Evolutionary conservation across 2,113 vertebrate genomes (phyloP).

Genomic region (Amphiprion ocellaris): DNA sequence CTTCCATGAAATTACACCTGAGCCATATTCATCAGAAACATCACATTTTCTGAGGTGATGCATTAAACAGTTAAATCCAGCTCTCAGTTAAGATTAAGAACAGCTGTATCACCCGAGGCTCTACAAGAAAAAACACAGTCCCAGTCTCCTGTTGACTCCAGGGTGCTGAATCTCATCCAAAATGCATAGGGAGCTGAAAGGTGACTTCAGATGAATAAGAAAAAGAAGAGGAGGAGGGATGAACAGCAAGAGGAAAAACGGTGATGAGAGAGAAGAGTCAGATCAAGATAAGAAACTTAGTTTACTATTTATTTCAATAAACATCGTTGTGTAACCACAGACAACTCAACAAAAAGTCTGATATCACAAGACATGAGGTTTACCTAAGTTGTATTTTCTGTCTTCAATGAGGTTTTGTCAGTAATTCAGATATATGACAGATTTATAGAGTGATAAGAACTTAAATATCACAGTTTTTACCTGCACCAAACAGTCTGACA

Average conservation of each 20-base stretch:
- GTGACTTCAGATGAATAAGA: not conserved
- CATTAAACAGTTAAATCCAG: constrained; percentile 24
- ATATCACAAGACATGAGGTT: constrained; percentile 2
- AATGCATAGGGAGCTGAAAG: not conserved
- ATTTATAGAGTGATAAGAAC: no score
- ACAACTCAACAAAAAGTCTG: not conserved
- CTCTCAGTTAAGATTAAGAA: constrained; percentile 56
- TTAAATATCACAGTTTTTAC: no score
- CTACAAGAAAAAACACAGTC: constrained; percentile 68
- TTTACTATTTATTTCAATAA: constrained; percentile 3
- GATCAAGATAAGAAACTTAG: constrained; percentile 15
- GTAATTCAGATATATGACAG: no score
- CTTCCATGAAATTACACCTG: not conserved
- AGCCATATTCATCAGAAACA: constrained; percentile 2
- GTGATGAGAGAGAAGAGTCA: not conserved
- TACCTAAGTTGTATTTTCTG: not conserved
- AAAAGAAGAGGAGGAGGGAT: not conserved
- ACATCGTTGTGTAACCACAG: constrained; percentile 6
- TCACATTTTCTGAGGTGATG: constrained; percentile 21
- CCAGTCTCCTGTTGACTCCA: constrained; percentile 40
- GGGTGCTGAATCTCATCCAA: constrained; percentile 58
- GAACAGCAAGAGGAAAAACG: not conserved
- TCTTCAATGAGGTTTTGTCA: constrained; percentile 1
- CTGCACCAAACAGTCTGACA: no score
- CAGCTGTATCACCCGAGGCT: constrained; percentile 71